Evolutionary conservation across 2,888 invertebrate genomes (phyloP).

Genomic region (Dastarcus helophoroides): DNA sequence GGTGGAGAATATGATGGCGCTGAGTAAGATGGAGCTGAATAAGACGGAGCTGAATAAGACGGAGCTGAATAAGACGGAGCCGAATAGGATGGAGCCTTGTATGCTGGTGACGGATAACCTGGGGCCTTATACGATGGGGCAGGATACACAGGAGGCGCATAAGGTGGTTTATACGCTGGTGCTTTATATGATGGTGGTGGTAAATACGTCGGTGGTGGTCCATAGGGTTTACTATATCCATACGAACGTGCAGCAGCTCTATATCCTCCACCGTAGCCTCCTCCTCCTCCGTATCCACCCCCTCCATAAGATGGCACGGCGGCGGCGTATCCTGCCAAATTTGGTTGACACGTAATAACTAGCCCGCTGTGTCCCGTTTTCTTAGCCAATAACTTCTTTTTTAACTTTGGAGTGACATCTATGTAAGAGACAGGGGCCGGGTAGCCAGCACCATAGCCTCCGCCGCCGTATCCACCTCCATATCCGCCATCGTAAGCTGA

Average conservation of each 20-base stretch:
- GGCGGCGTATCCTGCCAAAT: conserved; percentile 32
- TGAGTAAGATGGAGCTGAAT: conserved; percentile 11
- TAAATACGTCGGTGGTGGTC: conserved; percentile 7
- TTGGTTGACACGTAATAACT: conserved; percentile 36
- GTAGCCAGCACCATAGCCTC: conserved; percentile 10
- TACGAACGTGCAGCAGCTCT: conserved; percentile 8
- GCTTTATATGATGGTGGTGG: conserved; percentile 8
- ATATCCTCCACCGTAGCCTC: conserved; percentile 11
- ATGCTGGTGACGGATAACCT: conserved; percentile 6
- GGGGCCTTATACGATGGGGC: conserved; percentile 9
- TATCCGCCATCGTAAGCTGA: conserved; percentile 11
- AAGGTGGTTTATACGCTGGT: conserved; percentile 9
- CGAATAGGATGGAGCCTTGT: conserved; percentile 10
- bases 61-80: conserved; percentile 10
- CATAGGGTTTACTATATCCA: conserved; percentile 7
- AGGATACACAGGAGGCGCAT: conserved; percentile 10
- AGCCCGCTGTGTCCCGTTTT: conserved; percentile 28
- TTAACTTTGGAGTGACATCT: too few species aligned
- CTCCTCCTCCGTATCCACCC: conserved; percentile 12
- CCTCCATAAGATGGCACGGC: conserved; percentile 13
- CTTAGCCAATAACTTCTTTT: conserved; percentile 14
- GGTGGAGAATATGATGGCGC: conserved; percentile 14
- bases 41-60: conserved; percentile 8
- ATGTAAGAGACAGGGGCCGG: conserved; percentile 8
- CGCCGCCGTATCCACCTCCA: conserved; percentile 3